Evolutionary conservation across 1,140 invertebrate species (phyloP).

Genomic region (Lutraria rhynchaena): DNA sequence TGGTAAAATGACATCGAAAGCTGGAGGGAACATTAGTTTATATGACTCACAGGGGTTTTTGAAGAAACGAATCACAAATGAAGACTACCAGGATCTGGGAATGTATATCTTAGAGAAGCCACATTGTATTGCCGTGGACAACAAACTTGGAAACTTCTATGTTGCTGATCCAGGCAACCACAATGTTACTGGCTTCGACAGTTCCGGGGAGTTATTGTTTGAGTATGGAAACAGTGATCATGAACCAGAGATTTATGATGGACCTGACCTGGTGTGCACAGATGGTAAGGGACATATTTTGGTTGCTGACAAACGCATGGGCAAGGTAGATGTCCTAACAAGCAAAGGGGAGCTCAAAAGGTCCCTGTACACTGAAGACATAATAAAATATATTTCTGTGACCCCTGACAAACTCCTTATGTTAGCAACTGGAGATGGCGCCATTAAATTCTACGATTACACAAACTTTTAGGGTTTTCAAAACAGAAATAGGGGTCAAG

Average conservation of each 20-base stretch:
- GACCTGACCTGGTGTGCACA: constrained; percentile 71
- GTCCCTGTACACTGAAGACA: constrained; percentile 70
- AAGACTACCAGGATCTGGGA: constrained; percentile 66
- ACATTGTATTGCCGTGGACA: constrained; percentile 67
- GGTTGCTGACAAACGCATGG: constrained; percentile 76
- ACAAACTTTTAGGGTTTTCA: constrained; percentile 45
- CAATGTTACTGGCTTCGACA: constrained; percentile 69
- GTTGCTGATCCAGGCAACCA: constrained; percentile 74
- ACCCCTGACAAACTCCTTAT: constrained; percentile 71
- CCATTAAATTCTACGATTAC: constrained; percentile 74
- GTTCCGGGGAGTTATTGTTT: constrained; percentile 70
- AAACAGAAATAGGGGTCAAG: too few relatives aligned
- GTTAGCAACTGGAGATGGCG: constrained; percentile 69
- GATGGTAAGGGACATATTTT: constrained; percentile 72
- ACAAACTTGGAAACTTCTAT: constrained; percentile 66
- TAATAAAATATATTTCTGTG: constrained; percentile 69
- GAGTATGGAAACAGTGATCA: constrained; percentile 75
- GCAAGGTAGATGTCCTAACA: constrained; percentile 72
- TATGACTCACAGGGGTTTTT: constrained; percentile 70
- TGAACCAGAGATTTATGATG: constrained; percentile 73
- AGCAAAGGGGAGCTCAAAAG: constrained; percentile 71
- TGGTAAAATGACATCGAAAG: constrained; percentile 65
- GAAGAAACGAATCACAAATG: constrained; percentile 72
- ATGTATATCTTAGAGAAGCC: constrained; percentile 74
- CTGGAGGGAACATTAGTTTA: constrained; percentile 76